Base-by-base conservation (phyloP, 2,797 vertebrate species). In the Gymnothorax reevesii region DNA sequence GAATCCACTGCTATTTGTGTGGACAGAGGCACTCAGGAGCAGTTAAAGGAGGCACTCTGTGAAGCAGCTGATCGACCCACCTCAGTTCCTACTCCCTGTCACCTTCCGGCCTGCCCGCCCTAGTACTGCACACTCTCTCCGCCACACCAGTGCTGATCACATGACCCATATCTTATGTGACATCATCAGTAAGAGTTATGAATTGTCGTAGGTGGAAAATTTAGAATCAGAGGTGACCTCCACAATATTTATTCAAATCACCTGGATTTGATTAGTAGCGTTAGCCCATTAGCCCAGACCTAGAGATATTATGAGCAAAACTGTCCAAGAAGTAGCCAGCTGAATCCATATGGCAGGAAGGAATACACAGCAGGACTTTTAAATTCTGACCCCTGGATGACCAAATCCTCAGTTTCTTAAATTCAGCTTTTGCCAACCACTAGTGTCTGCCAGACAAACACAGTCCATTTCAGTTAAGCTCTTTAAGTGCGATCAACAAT, bases 81-180 rank as follows among this genome's bases (percentile, higher is more conserved):
- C 2, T 82, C 91, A 0, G 90, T 88, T 33, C 91, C 90, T 15
- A 94, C 94, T 84, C 77, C 92, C 57, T 99, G 98, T 85, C 88
- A 91, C 69, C 87, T 93, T 20, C 77, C 91, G n/a, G 93, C 94
- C 0, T 99, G 98, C 85, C 95, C 96, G 5, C 95, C 97, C 2
- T 92, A 94, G 98, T 99, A 59, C 83, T 86, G 20, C 42, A 84
- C 85, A 82, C 83, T 66, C 57, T n/a, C 79, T 62, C 49, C 66
- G 13, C 42, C 42, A 84, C 10, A 13, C 83, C 55, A 42, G 66
- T 64, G 60, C 33, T 71, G 17, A 20, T 55, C 52, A 8, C 77
- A 80, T 80, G 20, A 80, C 5, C 60, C 57, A 75, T 25, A 12
- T 15, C 62, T 86, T 27, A 52, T 13, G 27, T 83, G 25, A 71